Evolutionary conservation across 1,140 invertebrate genomes (phyloP).

Genomic region (Drosophila subpulchrella): DNA sequence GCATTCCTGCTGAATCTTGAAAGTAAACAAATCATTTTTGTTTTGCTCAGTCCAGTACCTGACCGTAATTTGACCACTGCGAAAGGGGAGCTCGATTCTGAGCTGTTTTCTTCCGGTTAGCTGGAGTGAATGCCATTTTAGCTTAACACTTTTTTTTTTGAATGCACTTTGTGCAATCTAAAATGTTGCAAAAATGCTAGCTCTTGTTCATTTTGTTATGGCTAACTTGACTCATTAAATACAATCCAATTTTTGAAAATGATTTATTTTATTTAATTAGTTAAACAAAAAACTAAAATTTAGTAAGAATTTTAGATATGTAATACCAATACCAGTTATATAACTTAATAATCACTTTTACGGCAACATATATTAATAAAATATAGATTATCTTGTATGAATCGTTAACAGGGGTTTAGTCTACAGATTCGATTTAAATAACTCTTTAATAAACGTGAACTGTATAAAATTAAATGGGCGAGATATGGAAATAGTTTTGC

Average conservation of each 20-base stretch:
- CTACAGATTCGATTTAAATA: too few relatives aligned
- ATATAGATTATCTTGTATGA: too few relatives aligned
- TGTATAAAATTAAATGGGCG: too few relatives aligned
- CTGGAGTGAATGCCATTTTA: neutral
- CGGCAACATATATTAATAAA: too few relatives aligned
- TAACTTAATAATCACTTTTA: too few relatives aligned
- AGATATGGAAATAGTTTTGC: too few relatives aligned
- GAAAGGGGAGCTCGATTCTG: neutral
- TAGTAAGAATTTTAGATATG: too few relatives aligned
- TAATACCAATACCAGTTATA: too few relatives aligned
- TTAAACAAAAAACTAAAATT: too few relatives aligned
- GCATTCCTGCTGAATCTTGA: constrained; percentile 17
- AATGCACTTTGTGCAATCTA: neutral
- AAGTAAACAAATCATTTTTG: constrained; percentile 36
- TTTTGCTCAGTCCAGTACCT: constrained; percentile 30
- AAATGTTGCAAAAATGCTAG: neutral
- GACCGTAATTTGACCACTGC: constrained; percentile 14
- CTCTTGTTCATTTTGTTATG: neutral
- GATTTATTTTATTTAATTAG: neutral
- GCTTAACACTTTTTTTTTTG: neutral
- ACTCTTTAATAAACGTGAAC: too few relatives aligned
- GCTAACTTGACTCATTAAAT: neutral
- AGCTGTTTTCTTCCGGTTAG: constrained; percentile 17
- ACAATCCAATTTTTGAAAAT: too few relatives aligned
- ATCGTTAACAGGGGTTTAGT: too few relatives aligned